phyloP scores from a whole-genome alignment of 2,888 invertebrate species.

The Lasius platythorax region DNA sequence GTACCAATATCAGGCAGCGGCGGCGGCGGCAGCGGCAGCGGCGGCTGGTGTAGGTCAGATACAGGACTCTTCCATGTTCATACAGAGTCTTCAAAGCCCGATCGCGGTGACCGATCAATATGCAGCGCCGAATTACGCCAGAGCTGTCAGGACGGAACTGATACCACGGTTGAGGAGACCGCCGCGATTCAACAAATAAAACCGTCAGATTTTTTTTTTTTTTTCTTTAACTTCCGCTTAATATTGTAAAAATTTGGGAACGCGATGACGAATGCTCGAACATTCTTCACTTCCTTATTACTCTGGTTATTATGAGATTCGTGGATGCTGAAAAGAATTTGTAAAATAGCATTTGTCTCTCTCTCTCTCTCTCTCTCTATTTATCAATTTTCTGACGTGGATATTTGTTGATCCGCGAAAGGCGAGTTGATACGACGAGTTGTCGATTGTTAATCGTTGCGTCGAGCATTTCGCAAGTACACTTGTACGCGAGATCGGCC shows the following conservation, averaged over 20 bases:
- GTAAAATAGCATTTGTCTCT: neutral
- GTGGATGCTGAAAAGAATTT: conserved; percentile 6
- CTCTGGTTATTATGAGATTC: conserved; percentile 7
- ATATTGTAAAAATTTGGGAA: conserved; percentile 2
- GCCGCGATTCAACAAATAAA: conserved; percentile 80
- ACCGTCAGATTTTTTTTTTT: conserved; percentile 20
- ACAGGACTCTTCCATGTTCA: conserved; percentile 80
- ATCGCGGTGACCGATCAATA: conserved; percentile 81
- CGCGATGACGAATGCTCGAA: neutral
- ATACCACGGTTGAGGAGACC: conserved; percentile 79
- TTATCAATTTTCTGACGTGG: conserved; percentile 10
- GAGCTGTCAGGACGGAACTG: conserved; percentile 79
- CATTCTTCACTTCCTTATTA: conserved; percentile 3
- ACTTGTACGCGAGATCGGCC: conserved; percentile 50
- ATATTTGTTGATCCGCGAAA: neutral
- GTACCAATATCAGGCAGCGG: conserved; percentile 75
- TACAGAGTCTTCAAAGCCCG: conserved; percentile 80
- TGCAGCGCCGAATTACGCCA: conserved; percentile 78
- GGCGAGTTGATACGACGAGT: neutral
- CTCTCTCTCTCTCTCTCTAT: neutral
- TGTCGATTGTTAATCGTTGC: conserved; percentile 7
- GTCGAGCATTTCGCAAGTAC: conserved; percentile 17
- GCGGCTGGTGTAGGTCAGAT: conserved; percentile 76
- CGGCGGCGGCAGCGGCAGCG: conserved; percentile 18
- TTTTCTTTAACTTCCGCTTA: conserved; percentile 1